Evolutionary conservation across 1,140 invertebrate genomes (phyloP).

Genomic region (Plutomurus gul): DNA sequence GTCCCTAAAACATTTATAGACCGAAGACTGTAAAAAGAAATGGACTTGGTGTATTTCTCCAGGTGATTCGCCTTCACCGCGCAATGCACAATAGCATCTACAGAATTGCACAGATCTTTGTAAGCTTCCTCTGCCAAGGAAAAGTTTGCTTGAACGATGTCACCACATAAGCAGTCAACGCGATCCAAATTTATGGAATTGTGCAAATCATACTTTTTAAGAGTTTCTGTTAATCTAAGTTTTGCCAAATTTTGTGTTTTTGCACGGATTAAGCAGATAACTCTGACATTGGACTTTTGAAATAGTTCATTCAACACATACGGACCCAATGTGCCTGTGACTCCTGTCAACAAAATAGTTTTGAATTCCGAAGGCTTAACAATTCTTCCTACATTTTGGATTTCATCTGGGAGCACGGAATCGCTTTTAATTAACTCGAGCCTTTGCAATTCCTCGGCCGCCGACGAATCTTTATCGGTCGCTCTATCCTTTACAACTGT

Average conservation of each 20-base stretch:
- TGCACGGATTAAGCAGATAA: background rate
- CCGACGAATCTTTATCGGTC: background rate
- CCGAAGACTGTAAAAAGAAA: background rate
- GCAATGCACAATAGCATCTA: slow-evolving; percentile 5
- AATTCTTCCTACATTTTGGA: background rate
- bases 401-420: background rate
- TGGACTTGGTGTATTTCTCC: background rate
- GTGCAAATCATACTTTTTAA: background rate
- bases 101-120: background rate
- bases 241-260: background rate
- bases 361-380: background rate
- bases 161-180: background rate
- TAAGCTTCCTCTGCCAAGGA: background rate
- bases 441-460: background rate
- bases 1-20: slow-evolving; percentile 23
- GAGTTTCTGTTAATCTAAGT: background rate
- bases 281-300: background rate
- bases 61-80: slow-evolving; percentile 13
- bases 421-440: background rate
- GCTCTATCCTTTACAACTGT: background rate
- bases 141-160: background rate
- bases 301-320: background rate
- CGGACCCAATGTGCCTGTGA: slow-evolving; percentile 18
- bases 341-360: slow-evolving; percentile 23
- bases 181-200: background rate